Percentiles rank a stretch among this genome's conserved stretches.
phyloP scores from a whole-genome alignment of 2,113 vertebrate genomes.

The Patagioenas fasciata region DNA sequence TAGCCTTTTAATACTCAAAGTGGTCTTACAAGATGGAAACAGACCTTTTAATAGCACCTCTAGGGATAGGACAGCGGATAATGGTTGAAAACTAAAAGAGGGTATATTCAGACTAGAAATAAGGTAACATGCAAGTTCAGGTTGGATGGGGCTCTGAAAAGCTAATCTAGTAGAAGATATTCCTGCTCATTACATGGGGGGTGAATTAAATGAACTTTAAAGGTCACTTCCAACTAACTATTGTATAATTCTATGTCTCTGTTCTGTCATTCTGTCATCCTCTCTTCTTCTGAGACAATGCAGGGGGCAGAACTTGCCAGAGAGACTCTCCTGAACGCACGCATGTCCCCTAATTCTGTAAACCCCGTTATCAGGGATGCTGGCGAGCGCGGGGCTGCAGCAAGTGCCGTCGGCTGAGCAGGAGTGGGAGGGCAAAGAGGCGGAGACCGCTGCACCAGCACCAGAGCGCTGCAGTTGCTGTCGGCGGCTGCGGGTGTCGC shows the following conservation, averaged over 20 bases:
- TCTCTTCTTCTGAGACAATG: neutral
- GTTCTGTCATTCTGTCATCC: too few relatives aligned
- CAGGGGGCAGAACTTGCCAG: too few relatives aligned
- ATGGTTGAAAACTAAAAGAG: neutral
- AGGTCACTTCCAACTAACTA: too few relatives aligned
- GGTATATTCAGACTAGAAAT: neutral
- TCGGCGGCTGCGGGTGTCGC: neutral
- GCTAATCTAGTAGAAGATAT: too few relatives aligned
- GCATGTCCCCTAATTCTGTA: neutral
- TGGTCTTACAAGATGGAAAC: neutral
- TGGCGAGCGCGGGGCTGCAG: neutral
- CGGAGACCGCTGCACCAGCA: rapidly evolving
- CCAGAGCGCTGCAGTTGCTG: neutral
- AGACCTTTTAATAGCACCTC: too few relatives aligned
- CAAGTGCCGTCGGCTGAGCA: rapidly evolving
- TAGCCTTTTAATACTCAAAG: neutral
- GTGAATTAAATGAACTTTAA: too few relatives aligned
- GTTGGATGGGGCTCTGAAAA: too few relatives aligned
- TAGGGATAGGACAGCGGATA: neutral
- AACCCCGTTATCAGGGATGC: too few relatives aligned
- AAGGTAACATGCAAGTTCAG: neutral
- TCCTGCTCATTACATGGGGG: too few relatives aligned
- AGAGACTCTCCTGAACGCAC: neutral
- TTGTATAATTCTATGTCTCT: neutral
- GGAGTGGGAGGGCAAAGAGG: too few relatives aligned